Base-by-base conservation (phyloP, 2,888 invertebrate genomes). In the Epistrophe grossulariae region DNA sequence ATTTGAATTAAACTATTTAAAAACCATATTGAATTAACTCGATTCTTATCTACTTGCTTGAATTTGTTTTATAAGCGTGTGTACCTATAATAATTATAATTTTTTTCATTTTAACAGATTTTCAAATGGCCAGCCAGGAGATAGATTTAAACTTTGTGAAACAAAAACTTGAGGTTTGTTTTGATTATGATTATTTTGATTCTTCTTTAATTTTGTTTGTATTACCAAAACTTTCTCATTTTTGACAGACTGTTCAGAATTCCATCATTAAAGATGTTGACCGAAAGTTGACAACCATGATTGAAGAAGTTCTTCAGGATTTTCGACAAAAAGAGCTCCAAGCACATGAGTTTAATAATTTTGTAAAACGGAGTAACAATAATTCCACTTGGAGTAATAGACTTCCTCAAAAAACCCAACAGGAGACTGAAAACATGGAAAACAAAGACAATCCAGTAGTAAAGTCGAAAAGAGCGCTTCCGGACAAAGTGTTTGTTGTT, bases 401-500 rank as follows among this genome's bases (percentile, higher is more conserved):
- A 60, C 64, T 79, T 9, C 79, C 38, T 10, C 79, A 78, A 70
- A 66, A 60, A 1, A 0, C 6, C 1, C 17, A 43, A 81, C 28
- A 45, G 13, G 48, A 71, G 35, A 45, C 68, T 24, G 45, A 35
- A 8, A 43, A 40, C 2, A 17, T 24, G 0, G 55, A 62, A 1
- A 55, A 35, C 13, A 92, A 91, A 77, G 90, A 89, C 24, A 28
- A 28, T 10, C 38, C 38, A 11, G 74, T 59, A 43, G n/a, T 90
- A 17, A 35, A 0, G 90, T 71, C 84, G 50, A 77, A 76, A 70
- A 91, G 89, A 72, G 72, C 84, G 6, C 89, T 95, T 24, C 94
- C 94, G 17, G 94, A 94, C 64, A 96, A 96, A 90, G 93, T 94
- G 80, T 98, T 97, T 91, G 91, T 94, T n/a, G 91, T 94, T 9